Base-by-base conservation (phyloP, 1,140 invertebrate species). In the Drosophila watanabei region DNA sequence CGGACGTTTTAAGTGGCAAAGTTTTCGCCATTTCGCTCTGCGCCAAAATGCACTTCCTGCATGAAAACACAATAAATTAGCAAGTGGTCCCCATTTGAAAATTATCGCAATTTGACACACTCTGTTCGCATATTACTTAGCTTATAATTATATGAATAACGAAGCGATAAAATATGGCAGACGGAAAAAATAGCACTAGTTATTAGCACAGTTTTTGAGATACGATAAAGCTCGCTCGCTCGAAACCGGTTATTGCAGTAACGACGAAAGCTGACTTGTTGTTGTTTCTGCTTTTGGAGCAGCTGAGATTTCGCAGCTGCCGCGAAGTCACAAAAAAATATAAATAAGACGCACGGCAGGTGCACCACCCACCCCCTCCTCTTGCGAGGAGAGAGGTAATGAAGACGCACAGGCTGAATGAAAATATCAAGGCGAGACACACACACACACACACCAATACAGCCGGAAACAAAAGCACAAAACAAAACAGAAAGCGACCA, bases 221-320 rank as follows among this genome's bases (percentile, higher is more conserved):
- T 68, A 39, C 43, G 37, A 56, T 41, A 77, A 77, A 65, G 41
- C 32, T 78, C 20, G 32, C n/a, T 18, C 18, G 33, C 18, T 56
- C 18, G 9, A 41, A 79, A 79, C 76, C 76, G 76, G 76, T 79
- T 79, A 61, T 79, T 57, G 51, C 64, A 60, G 51, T 41, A 78
- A 70, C 57, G 37, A 58, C 57, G 43, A 79, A 79, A 78, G 75
- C 63, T 69, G 18, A 28, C 35, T 24, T 58, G 18, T 43, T 65
- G 37, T 58, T 43, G 30, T 59, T 66, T 43, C 54, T 78, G 28
- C 43, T 24, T 20, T 52, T 37, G 62, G 46, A 69, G 73, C 75
- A 78, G 75, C 75, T 78, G 75, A 78, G 75, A 78, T 75, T 76
- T 71, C 20, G 73, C 73, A 76, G 73, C 73, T 76, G 73, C 61